A percentile compares a stretch with the other conserved stretches of the same genome.
Evolutionary conservation across 2,888 invertebrate species (phyloP).

Genomic region (Rhamphomyia laevipes): DNA sequence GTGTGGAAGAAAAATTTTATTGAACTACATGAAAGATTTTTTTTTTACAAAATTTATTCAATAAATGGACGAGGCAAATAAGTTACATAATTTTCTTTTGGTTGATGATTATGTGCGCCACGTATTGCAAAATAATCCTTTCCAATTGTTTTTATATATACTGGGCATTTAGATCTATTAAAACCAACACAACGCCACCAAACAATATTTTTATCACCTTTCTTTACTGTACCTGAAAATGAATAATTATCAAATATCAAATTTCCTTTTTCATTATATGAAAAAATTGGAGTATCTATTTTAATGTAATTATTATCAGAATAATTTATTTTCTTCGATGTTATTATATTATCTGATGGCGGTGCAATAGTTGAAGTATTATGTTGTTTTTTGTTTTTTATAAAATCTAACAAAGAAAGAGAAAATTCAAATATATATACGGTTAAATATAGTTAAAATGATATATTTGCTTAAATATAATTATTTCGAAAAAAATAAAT

Average conservation of each 20-base stretch:
- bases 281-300: conserved; percentile 12
- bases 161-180: conserved; percentile 25
- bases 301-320: neutral
- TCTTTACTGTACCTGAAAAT: conserved; percentile 23
- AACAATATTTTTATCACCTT: conserved; percentile 22
- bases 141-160: conserved; percentile 26
- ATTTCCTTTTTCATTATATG: conserved; percentile 32
- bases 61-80: neutral
- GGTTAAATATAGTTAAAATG: too few relatives aligned
- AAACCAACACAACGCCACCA: conserved; percentile 31
- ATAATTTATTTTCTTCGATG: neutral
- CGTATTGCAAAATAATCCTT: conserved; percentile 22
- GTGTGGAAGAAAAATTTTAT: neutral
- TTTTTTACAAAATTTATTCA: neutral
- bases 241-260: conserved; percentile 27
- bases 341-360: neutral
- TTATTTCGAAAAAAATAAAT: too few relatives aligned
- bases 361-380: too few relatives aligned
- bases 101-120: conserved; percentile 30
- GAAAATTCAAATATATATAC: too few relatives aligned
- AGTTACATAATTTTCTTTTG: neutral
- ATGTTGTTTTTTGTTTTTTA: too few relatives aligned
- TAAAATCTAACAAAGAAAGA: too few relatives aligned
- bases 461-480: too few relatives aligned
- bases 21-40: neutral